A percentile compares a stretch with the other conserved stretches of the same genome.
Conservation (phyloP, 2,113 vertebrate species). For the Madoqua kirkii region DNA sequence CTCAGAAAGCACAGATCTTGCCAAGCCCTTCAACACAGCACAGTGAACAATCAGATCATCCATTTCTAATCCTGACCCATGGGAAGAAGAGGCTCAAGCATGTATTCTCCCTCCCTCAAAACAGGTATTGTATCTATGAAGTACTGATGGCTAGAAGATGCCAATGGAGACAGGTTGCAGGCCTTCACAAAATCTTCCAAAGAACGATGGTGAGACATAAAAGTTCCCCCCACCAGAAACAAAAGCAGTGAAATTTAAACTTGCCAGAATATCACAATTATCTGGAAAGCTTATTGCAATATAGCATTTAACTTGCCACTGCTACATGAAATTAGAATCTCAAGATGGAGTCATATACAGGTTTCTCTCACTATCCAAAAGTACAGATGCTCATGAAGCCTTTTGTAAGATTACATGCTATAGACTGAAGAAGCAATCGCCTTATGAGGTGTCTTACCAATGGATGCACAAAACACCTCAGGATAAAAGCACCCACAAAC, state of each 20-base stretch:
- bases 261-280: neutral
- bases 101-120: neutral
- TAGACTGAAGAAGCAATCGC: neutral
- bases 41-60: neutral
- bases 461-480: neutral
- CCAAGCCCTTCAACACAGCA: neutral
- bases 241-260: neutral
- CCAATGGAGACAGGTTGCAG: neutral
- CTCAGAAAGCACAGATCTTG: neutral
- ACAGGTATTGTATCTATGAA: neutral
- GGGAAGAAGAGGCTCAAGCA: neutral
- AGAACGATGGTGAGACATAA: neutral
- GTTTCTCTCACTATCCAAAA: neutral
- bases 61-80: neutral
- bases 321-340: neutral
- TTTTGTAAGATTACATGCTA: neutral
- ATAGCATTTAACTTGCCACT: neutral
- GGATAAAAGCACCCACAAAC: neutral
- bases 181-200: neutral
- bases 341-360: neutral
- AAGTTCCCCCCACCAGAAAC: neutral
- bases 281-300: neutral
- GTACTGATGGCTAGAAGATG: neutral
- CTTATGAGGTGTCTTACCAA: neutral
- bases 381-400: neutral